Conservation (phyloP, 2,113 vertebrate genomes). For the Recurvirostra avosetta region DNA sequence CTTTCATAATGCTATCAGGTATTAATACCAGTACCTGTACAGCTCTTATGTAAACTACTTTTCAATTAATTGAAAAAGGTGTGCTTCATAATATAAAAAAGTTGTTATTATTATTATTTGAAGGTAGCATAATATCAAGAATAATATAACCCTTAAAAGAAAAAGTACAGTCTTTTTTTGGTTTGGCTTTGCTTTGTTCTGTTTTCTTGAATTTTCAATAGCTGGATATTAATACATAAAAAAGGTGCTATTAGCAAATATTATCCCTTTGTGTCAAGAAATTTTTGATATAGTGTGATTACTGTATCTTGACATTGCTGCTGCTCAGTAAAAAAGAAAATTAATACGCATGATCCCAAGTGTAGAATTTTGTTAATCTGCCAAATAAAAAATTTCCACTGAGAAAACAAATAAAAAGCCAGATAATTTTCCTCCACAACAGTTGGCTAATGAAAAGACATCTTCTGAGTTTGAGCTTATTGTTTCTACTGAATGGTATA, state of each 20-base stretch:
- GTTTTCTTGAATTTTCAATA: background rate
- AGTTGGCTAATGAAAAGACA: background rate
- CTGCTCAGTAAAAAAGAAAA: background rate
- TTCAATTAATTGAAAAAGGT: background rate
- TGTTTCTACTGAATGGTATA: background rate
- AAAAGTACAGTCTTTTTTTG: background rate
- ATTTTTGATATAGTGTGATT: background rate
- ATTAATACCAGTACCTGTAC: background rate
- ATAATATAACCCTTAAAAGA: background rate
- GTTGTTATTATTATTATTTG: background rate
- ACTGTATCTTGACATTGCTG: background rate
- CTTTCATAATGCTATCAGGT: constrained; percentile 19
- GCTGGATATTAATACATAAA: background rate
- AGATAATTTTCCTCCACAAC: background rate
- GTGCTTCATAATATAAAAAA: background rate
- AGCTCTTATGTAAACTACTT: background rate
- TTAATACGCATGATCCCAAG: background rate
- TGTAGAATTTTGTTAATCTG: background rate
- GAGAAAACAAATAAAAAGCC: background rate
- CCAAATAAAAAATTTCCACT: background rate
- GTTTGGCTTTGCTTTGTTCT: background rate
- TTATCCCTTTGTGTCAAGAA: background rate
- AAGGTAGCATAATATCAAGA: background rate
- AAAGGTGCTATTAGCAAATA: background rate
- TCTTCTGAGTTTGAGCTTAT: background rate